These are phyloP conservation scores for Chaetura pelagica DNA, from an alignment of 2,113 vertebrate species.

Conservation along the genomic window DNA sequence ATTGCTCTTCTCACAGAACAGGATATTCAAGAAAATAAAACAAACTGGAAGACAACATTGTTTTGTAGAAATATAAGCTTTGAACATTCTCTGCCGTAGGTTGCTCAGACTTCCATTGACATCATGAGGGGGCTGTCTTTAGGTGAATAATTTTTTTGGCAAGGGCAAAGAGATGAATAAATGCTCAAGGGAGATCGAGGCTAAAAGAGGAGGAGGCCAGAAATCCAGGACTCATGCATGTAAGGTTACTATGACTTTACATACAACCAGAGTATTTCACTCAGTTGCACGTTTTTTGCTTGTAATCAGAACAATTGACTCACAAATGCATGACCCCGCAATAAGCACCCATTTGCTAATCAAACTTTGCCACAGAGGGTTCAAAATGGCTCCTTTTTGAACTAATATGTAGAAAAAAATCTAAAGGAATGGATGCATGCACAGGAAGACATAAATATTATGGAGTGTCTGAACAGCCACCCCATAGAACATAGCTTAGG, in stretches of 20 bases:
- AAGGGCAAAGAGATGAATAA: conserved; percentile 68
- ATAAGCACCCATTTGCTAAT: background rate
- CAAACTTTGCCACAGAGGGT: background rate
- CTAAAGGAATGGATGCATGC: background rate
- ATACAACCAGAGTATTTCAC: background rate
- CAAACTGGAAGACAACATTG: conserved; percentile 31
- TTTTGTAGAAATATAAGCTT: conserved; percentile 28
- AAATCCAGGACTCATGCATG: background rate
- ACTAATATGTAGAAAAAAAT: background rate
- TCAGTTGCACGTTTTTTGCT: background rate
- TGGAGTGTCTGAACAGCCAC: background rate
- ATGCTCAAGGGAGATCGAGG: conserved; percentile 56
- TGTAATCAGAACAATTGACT: background rate
- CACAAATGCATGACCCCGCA: background rate
- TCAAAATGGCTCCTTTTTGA: background rate
- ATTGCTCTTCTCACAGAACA: background rate
- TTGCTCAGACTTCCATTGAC: conserved; percentile 62
- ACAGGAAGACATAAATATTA: background rate
- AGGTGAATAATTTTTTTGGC: conserved; percentile 66
- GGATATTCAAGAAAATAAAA: conserved; percentile 31
- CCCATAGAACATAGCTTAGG: background rate
- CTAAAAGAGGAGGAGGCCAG: conserved; percentile 15
- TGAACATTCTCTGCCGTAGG: conserved; percentile 60
- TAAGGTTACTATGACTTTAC: conserved; percentile 31
- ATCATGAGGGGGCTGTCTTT: conserved; percentile 34